Evolutionary conservation across 2,113 vertebrate species (phyloP), one percentile per base, ranked within the genome.

Genomic region (Psilopogon haemacephalus): DNA sequence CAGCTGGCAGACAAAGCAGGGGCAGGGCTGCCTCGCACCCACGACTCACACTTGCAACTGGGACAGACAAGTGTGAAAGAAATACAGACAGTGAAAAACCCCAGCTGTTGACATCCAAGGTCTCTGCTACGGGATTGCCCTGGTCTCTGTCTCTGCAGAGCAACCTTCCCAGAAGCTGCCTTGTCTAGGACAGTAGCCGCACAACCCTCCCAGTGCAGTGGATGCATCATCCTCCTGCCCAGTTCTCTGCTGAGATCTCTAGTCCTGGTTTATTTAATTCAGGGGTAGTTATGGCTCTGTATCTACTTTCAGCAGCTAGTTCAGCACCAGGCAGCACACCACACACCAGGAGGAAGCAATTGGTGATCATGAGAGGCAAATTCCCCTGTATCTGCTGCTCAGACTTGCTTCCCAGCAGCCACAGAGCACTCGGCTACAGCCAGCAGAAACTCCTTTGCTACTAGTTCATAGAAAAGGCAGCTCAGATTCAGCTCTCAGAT

Each of bases 291-390:
- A 17, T 4, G 10, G 42, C 35, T 89, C 58, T 40, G 2, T 7
- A 9, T 23, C 62, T 40, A 2, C 55, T 54, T 69, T 70, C 19
- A 79, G 79, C 72, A 88, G 62, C 16, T 7, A 11, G 20, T 30
- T 74, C 24, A 37, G 64, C 79, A 55, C 37, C 28, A 68, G 30
- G 40, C 67, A 81, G 87, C 62, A 38, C 70, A 80, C 19, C 50
- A 30, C 1, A 1, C 6, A 15, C 44, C 1, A 0, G 1, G 27
- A 59, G 55, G n/a, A 62, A 65, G 69, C 63, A 67, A 26, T 4
- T 17, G 37, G 20, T 12, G 15, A 70, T 59, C 38, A n/a, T 26
- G 64, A 83, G 42, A 68, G 35, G 38, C 67, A 76, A 26, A 71
- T 12, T 9, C 24, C 48, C 48, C 48, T 50, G 48, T 50, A 50